Percentiles rank a stretch among this genome's conserved stretches.
phyloP scores from a whole-genome alignment of 1,140 invertebrate species.

The Agraylea sexmaculata region DNA sequence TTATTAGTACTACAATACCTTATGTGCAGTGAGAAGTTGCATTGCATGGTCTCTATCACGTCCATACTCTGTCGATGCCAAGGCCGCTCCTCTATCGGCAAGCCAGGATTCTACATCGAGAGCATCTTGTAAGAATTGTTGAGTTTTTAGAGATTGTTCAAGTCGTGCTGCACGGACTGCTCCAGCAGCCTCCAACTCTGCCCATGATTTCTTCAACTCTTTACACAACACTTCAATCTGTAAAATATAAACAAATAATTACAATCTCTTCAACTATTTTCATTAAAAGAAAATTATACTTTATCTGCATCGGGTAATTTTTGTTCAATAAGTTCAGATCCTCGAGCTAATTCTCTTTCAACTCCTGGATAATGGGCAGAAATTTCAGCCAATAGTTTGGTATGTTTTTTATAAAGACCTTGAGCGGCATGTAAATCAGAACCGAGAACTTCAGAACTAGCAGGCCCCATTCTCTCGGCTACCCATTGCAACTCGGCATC shows the following conservation, averaged over 20 bases:
- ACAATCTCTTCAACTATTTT: background rate
- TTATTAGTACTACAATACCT: slow-evolving; percentile 41
- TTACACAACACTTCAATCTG: slow-evolving; percentile 55
- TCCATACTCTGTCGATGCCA: slow-evolving; percentile 73
- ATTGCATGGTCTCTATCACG: slow-evolving; percentile 80
- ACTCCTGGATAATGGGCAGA: slow-evolving; percentile 71
- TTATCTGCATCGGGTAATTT: slow-evolving; percentile 64
- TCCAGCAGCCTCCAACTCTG: slow-evolving; percentile 54
- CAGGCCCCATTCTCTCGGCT: slow-evolving; percentile 73
- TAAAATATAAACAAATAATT: slow-evolving; percentile 6
- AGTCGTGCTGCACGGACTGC: slow-evolving; percentile 62
- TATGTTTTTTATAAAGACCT: slow-evolving; percentile 86
- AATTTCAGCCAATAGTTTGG: slow-evolving; percentile 80
- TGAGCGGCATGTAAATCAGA: slow-evolving; percentile 86
- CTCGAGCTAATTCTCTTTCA: slow-evolving; percentile 63
- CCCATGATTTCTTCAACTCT: slow-evolving; percentile 54
- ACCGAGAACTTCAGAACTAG: slow-evolving; percentile 61
- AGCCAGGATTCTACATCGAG: slow-evolving; percentile 90
- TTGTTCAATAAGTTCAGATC: slow-evolving; percentile 55
- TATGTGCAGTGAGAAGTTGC: slow-evolving; percentile 85
- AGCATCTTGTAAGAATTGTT: slow-evolving; percentile 83
- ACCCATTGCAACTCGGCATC: slow-evolving; percentile 94
- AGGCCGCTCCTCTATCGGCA: slow-evolving; percentile 70
- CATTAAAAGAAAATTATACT: slow-evolving; percentile 34
- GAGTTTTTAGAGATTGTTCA: slow-evolving; percentile 75